These are phyloP conservation scores for Acleris sparsana DNA, from an alignment of 2,888 invertebrate species.

Conservation along the genomic window DNA sequence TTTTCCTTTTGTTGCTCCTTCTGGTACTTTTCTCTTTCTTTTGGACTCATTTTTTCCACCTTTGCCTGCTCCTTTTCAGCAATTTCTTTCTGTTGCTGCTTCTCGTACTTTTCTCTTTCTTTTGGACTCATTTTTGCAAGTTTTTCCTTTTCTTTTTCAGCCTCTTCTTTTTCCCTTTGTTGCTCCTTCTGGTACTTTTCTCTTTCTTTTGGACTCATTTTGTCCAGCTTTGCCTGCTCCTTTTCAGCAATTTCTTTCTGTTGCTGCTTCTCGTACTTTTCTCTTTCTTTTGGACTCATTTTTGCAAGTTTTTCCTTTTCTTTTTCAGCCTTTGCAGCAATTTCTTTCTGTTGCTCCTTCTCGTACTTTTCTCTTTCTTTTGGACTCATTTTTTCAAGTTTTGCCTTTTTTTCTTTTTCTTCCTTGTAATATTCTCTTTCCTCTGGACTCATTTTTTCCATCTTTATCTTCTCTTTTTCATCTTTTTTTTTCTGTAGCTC, in stretches of 20 bases:
- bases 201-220: too few species aligned
- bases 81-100: background rate
- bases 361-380: background rate
- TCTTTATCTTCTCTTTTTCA: background rate
- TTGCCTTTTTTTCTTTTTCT: background rate
- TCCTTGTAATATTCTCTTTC: background rate
- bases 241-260: too few species aligned
- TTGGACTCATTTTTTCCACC: conserved; percentile 16
- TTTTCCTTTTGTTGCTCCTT: too few species aligned
- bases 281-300: conserved; percentile 13
- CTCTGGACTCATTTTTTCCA: background rate
- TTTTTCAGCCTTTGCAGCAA: background rate
- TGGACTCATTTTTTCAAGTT: background rate
- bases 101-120: background rate
- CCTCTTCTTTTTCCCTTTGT: too few species aligned
- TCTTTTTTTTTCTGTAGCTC: background rate
- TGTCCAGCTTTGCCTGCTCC: too few species aligned
- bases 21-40: background rate
- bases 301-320: background rate
- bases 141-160: too few species aligned
- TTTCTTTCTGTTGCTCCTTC: background rate
- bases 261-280: background rate
- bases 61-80: background rate
- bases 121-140: background rate
- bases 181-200: too few species aligned